Base-by-base conservation (phyloP, 2,113 vertebrate species). In the Pedetes capensis region DNA sequence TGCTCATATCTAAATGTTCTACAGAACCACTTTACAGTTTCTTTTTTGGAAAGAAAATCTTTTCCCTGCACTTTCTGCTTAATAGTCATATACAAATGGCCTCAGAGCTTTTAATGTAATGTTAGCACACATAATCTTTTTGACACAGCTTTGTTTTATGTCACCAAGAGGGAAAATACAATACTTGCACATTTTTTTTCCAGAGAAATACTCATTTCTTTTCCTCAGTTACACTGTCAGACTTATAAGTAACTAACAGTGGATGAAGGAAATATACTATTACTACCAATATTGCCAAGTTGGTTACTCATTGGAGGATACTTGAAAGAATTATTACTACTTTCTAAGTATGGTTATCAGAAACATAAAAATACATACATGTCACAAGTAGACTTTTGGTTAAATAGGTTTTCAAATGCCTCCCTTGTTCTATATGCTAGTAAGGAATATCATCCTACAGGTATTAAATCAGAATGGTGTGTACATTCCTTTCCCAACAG, bases 281-380 rank as follows among this genome's bases (percentile, higher is more conserved):
- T 94, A 89, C 90, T 75, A 88, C 69, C 42, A 79, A 16, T 74
- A 78, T 93, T 96, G 89, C 92, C 96, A 96, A 89, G 83, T 96
- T 69, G 86, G 90, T 96, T 98, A 94, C 96, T 98, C 96, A 97
- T 96, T 97, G 97, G 92, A 95, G 89, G 95, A 84, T 49, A 42
- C 84, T 97, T 97, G 94, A 92, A 96, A 93, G 83, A 97, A 96
- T 53, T 49, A 88, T 74, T 95, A 89, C 81, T 94, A 95, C 79
- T 97, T 97, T 95, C 95, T 96, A 95, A 97, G 92, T 89, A 94
- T 0, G 16, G 95, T 96, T 97, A 95, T 80, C 34, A 87, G 88
- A 96, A 96, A 92, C 97, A 95, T 96, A 97, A 97, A 98, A 97
- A 96, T 85, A 68, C 22, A 44, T 57, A 94, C 29, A 76, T 96